Base-by-base conservation (phyloP, 2,888 invertebrate genomes). In the Monochamus alternatus region DNA sequence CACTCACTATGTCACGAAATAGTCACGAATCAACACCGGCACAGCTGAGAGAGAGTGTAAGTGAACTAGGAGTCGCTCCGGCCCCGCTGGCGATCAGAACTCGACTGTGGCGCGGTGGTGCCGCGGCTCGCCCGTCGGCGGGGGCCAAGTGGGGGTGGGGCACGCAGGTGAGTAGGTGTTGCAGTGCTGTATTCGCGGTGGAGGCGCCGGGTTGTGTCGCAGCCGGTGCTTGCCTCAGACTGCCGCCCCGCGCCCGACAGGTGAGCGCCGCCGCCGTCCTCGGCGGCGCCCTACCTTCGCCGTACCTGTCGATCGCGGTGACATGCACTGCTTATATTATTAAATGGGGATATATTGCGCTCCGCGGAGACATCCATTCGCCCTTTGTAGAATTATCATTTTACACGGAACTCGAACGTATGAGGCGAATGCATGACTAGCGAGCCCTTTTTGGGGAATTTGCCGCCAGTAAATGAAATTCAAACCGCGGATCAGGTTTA, bases 151-250 rank as follows among this genome's bases (percentile, higher is more conserved):
- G 91, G 89, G 89, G 91, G 91, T 89, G 91, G 92, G 86, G 89
- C 92, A 91, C 89, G 91, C 91, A 91, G 92, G 92, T 86, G 92
- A 91, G 90, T 92, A 91, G 89, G 90, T 91, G 89, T 85, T 83
- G 85, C 85, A 84, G 84, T 84, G 83, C 82, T 83, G 82, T 84
- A 80, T 79, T 80, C 81, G 85, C 90, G 90, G 90, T 90, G 89
- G 90, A 89, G 90, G 91, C 87, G 91, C 90, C 90, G 89, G 90
- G 91, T 91, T 90, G 91, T 91, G 81, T 82, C 84, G 84, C 91
- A 90, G 91, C 90, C 91, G 90, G 87, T 86, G 87, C 85, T 87
- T 66, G 66, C 85, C 88, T 88, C 89, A 87, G 89, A 88, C 88
- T 79, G 80, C 80, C 76, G 74, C 77, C 79, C 79, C 82, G 81